Conservation (phyloP, 2,888 invertebrate species). For the Pristionchus entomophagus region DNA sequence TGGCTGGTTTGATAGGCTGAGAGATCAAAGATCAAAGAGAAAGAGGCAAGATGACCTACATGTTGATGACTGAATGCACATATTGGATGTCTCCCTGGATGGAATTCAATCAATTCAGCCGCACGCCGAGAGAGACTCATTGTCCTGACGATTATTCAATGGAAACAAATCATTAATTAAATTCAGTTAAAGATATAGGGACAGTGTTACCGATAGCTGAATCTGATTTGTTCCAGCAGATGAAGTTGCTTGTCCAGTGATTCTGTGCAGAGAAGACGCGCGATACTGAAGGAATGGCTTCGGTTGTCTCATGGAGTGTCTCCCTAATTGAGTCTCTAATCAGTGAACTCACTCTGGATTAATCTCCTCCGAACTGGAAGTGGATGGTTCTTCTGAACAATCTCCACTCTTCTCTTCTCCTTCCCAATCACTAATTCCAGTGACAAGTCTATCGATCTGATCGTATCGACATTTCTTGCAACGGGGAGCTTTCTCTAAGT, state of each 20-base stretch:
- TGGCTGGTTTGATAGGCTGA: conserved; percentile 25
- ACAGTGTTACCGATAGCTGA: background rate
- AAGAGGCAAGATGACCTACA: background rate
- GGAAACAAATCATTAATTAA: background rate
- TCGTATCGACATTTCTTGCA: conserved; percentile 25
- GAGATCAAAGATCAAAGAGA: too few relatives aligned
- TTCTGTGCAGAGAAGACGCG: background rate
- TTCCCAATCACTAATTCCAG: background rate
- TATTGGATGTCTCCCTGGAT: background rate
- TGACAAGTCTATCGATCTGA: background rate
- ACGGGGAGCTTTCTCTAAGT: background rate
- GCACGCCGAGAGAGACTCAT: background rate
- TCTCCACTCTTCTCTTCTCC: background rate
- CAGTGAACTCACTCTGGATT: background rate
- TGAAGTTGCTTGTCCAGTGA: background rate
- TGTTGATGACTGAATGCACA: background rate
- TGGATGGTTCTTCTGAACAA: background rate
- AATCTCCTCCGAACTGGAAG: background rate
- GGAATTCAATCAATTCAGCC: conserved; percentile 5
- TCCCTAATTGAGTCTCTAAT: background rate
- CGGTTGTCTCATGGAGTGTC: background rate
- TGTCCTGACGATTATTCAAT: background rate
- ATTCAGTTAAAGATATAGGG: background rate
- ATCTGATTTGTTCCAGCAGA: background rate
- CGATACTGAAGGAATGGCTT: background rate